These are phyloP conservation scores for Papilio demoleus DNA, from an alignment of 2,888 invertebrate species.

Conservation along the genomic window DNA sequence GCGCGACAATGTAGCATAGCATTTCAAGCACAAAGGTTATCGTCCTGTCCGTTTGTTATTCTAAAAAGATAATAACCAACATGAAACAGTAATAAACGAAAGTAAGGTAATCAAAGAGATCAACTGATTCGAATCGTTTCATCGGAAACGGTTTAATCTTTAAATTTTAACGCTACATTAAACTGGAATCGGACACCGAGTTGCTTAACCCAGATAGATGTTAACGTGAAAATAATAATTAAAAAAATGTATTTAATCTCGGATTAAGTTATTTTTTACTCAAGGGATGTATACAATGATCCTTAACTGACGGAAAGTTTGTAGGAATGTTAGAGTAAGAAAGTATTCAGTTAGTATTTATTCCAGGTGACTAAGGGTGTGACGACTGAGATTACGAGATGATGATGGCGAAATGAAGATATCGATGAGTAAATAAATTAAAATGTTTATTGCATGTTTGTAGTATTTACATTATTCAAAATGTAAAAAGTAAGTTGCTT, in stretches of 20 bases:
- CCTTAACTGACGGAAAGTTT: background rate
- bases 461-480: background rate
- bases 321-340: background rate
- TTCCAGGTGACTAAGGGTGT: background rate
- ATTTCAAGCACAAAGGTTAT: too few species aligned
- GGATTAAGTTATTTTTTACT: background rate
- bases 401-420: too few species aligned
- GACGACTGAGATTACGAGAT: too few species aligned
- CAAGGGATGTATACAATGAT: background rate
- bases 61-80: background rate
- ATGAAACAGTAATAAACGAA: conserved; percentile 18
- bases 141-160: conserved; percentile 20
- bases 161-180: conserved; percentile 29
- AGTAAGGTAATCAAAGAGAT: conserved; percentile 16
- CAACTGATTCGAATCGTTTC: conserved; percentile 25
- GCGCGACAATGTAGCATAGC: too few species aligned
- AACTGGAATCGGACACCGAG: conserved; percentile 16
- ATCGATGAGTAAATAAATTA: too few species aligned
- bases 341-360: background rate
- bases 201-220: background rate
- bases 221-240: background rate
- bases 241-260: background rate
- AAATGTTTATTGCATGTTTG: too few species aligned
- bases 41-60: background rate
- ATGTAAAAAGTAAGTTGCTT: background rate